Base-by-base conservation (phyloP, 1,140 invertebrate genomes). In the Campoletis sonorensis region DNA sequence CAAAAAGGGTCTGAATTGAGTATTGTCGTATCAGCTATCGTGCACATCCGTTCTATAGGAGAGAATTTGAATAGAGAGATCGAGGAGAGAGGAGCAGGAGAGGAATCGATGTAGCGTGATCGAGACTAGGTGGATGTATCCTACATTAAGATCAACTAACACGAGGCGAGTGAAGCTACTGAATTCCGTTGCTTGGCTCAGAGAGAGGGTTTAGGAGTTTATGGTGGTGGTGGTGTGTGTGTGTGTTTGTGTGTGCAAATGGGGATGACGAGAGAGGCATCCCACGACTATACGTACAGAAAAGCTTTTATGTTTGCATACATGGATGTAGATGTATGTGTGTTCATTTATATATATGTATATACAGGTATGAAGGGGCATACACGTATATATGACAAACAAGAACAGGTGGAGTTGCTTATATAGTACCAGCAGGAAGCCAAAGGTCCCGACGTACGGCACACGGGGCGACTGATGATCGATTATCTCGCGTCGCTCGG, bases 401-500 rank as follows among this genome's bases (percentile, higher is more conserved):
- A 64, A 23, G 23, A 23, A 64, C 61, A 27, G n/a, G 61, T 26
- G n/a, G 4, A 64, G 23, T 1, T 26, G 61, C n/a, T 23, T 26
- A 27, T 64, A 27, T 26, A n/a, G n/a, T 13, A 70, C 4, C 30
- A 33, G 30, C 67, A 33, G 73, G 37, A 78, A 78, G 76, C 76
- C 76, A 78, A 67, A 45, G 76, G 58, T 78, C 33, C 18, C 58
- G 76, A 45, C 61, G 30, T 37, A 21, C 58, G 58, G 76, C 76
- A 70, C 67, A 70, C 67, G 27, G 30, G 61, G 21, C n/a, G 54
- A 77, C 51, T 64, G 76, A 81, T 81, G 76, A 81, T 81, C 81
- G 81, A 81, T 81, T 81, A 81, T 72, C 76, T 77, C 58, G 76
- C 30, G 76, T 64, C 61, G 76, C 58, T 64, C 23, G 81, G 67